Evolutionary conservation across 2,888 invertebrate species (phyloP), one percentile per base, ranked within the genome.

Genomic region (Liodrosophila aerea): DNA sequence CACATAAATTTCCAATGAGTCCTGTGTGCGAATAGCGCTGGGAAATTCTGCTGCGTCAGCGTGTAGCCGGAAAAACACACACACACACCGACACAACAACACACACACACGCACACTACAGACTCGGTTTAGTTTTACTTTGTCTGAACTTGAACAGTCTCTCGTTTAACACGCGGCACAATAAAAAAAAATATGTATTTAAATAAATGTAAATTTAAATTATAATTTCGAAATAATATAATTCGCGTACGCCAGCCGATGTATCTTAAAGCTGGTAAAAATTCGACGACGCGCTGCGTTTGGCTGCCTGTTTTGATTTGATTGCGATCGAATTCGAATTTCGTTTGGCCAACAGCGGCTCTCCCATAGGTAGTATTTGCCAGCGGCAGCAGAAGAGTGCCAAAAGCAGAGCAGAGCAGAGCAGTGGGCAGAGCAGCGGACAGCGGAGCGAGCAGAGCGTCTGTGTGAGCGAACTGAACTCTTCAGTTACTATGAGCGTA

Each of bases 221-320:
- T 5, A 18, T 37, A 39, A 31, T 34, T 18, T 18, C 39, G 39
- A 18, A n/a, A 9, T 29, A 27, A 12, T 34, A n/a, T 47, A 11
- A 33, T 33, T 11, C 33, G 33, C 41, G 45, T 41, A 5, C 27
- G 60, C 37, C 49, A 43, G 60, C 37, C 49, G 49, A 22, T 7
- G 36, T 54, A 56, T 52, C 34, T 52, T 27, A 18, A 27, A 61
- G 60, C 46, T 45, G 16, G 5, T 11, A 46, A 12, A 54, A 29
- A 57, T 62, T 56, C 76, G 41, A 45, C 77, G 77, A 77, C 69
- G 81, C 77, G 85, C 53, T 80, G 84, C 69, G 81, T 77, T 77
- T 63, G 77, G 44, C 81, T 72, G 77, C 60, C 73, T 62, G 86
- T 64, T 68, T 80, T 80, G 84, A 77, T 85, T 83, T 77, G 77